Conservation (phyloP, 2,113 vertebrate genomes). For the Chrysochloris asiatica region DNA sequence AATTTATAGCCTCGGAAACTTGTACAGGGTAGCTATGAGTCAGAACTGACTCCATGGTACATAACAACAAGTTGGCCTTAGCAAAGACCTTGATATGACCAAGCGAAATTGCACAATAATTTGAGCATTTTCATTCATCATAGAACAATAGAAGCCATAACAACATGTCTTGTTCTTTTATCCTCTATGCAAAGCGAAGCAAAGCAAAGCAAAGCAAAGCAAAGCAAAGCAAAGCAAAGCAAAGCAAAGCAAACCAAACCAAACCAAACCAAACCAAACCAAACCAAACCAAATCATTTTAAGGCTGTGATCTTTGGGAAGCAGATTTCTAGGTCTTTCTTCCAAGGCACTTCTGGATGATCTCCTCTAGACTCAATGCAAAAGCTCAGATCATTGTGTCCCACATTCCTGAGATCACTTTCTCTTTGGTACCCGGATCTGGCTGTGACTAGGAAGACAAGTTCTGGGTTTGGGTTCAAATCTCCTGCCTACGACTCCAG, state of each 20-base stretch:
- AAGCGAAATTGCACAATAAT: neutral
- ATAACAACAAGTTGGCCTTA: neutral
- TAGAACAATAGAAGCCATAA: neutral
- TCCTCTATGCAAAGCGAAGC: neutral
- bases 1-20: too few relatives aligned
- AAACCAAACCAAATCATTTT: neutral
- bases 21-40: too few relatives aligned
- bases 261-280: neutral
- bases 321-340: neutral
- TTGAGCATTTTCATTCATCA: neutral
- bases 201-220: too few relatives aligned
- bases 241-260: neutral
- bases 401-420: too few relatives aligned
- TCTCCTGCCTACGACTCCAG: neutral
- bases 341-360: neutral
- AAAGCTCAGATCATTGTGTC: neutral
- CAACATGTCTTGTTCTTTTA: neutral
- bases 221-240: too few relatives aligned
- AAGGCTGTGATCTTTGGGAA: neutral
- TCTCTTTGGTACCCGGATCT: neutral
- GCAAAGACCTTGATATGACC: slow-evolving; percentile 9
- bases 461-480: neutral
- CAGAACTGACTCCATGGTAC: too few relatives aligned
- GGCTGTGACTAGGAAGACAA: neutral
- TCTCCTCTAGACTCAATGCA: neutral